Base-by-base conservation (phyloP, 1,140 invertebrate genomes). In the Nymphalis io region DNA sequence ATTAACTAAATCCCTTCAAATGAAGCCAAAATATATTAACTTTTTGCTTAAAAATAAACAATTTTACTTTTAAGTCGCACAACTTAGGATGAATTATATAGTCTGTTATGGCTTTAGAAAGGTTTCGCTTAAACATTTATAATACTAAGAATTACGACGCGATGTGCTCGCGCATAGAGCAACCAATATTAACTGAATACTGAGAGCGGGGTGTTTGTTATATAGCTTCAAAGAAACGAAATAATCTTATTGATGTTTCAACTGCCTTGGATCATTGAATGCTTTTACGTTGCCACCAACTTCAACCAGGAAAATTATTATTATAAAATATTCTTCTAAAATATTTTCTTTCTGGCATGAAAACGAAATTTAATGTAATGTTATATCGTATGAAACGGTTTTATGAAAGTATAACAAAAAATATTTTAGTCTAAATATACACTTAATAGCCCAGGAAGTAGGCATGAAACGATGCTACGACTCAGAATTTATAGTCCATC, bases 101-200 rank as follows among this genome's bases (percentile, higher is more conserved):
- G 27, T 33, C 5, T 8, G 27, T 33, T 33, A 33, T 33, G 10
- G 6, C 27, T 40, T 60, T 39, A n/a, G 20, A 60, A 60, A 42
- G 10, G 42, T 60, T 21, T 60, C 20, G 6, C 27, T 15, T 44
- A 13, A 44, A 60, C 16, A 16, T 40, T 60, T 44, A 21, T 39
- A 44, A 44, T 21, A 18, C 40, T 67, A 58, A 63, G 48, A 18
- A 82, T 82, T 82, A 80, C 74, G 79, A 80, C 74, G 44, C 66
- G 60, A 71, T 77, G 77, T 74, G 74, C 71, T 51, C 46, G 73
- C 81, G 76, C 81, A 83, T 85, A 80, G 80, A 80, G 74, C 72
- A 55, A 60, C 20, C 46, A 59, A 33, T 60, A 80, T 79, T 78
- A 80, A 74, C 67, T 63, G 48, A 68, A 73, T 77, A 77, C 64